These are phyloP conservation scores for Menidia menidia DNA, from an alignment of 2,797 vertebrate species.

Conservation along the genomic window DNA sequence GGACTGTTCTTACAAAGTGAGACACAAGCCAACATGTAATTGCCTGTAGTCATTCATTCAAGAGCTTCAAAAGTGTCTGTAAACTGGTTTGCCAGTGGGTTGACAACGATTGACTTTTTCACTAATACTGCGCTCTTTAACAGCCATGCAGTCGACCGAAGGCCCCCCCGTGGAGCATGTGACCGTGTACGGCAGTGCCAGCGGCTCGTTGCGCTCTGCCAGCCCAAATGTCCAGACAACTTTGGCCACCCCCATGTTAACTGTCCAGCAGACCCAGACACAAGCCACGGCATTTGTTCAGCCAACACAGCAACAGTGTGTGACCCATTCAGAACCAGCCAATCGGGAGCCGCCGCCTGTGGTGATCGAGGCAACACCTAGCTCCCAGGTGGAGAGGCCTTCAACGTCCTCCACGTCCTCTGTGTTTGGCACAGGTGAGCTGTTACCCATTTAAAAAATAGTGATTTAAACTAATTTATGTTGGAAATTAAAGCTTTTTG, in stretches of 20 bases:
- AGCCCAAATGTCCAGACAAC: slow-evolving; percentile 96
- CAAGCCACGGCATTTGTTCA: slow-evolving; percentile 98
- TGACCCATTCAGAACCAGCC: slow-evolving; percentile 88
- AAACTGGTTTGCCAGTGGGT: not conserved
- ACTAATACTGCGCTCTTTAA: not conserved
- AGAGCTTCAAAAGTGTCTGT: not conserved
- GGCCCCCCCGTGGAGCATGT: slow-evolving; percentile 92
- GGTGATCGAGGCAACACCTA: slow-evolving; percentile 90
- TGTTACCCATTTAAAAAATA: not conserved
- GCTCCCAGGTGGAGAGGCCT: slow-evolving; percentile 91
- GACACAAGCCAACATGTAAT: rapidly evolving
- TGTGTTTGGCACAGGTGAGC: slow-evolving; percentile 91
- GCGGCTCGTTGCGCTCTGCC: slow-evolving; percentile 96
- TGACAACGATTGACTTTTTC: not conserved
- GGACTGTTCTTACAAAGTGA: not conserved
- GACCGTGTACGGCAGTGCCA: slow-evolving; percentile 93
- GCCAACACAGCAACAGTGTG: slow-evolving; percentile 95
- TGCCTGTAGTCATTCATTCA: too few relatives aligned
- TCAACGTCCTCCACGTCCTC: slow-evolving; percentile 92
- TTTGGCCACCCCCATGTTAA: slow-evolving; percentile 88
- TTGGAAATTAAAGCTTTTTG: not conserved
- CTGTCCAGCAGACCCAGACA: slow-evolving; percentile 88
- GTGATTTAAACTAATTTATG: not conserved
- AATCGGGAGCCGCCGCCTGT: slow-evolving; percentile 87
- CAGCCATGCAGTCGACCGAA: slow-evolving; percentile 92